Conservation (phyloP, 2,113 vertebrate genomes). For the Rhinichthys klamathensis region DNA sequence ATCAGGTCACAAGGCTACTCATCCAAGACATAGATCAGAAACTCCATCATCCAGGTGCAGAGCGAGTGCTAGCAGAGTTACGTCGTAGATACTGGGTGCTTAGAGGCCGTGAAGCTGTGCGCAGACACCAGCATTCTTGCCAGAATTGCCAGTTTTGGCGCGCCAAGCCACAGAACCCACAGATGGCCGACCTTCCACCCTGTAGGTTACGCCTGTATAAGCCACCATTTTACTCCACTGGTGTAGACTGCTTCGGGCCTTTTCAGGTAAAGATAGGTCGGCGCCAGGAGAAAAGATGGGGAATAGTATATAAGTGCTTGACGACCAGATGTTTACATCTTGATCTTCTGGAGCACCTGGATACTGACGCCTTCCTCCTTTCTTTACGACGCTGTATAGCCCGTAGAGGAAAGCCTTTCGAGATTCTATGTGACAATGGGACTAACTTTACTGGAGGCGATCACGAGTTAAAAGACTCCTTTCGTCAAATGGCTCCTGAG, state of each 20-base stretch:
- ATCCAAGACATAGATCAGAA: not conserved
- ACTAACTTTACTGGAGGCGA: not conserved
- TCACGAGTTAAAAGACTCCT: not conserved
- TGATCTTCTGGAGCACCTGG: not conserved
- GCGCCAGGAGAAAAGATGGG: not conserved
- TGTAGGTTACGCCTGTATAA: not conserved
- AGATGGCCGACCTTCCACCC: not conserved
- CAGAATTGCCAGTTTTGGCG: not conserved
- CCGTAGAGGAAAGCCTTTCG: not conserved
- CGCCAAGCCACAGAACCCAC: not conserved
- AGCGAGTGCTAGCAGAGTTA: not conserved
- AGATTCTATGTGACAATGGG: not conserved
- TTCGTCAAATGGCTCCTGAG: not conserved
- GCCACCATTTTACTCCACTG: conserved; percentile 21
- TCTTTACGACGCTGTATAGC: not conserved
- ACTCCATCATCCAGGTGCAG: not conserved
- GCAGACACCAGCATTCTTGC: not conserved
- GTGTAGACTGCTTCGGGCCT: conserved; percentile 1
- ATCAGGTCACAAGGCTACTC: not conserved
- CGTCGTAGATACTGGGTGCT: not conserved
- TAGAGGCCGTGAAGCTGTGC: not conserved
- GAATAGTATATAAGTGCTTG: not conserved
- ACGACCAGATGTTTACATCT: not conserved
- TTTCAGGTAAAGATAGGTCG: not conserved
- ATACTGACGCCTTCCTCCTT: not conserved